Percentiles rank a stretch among this genome's conserved stretches.
These are phyloP conservation scores for Alauda arvensis DNA, from an alignment of 2,797 vertebrate genomes.

Conservation along the genomic window DNA sequence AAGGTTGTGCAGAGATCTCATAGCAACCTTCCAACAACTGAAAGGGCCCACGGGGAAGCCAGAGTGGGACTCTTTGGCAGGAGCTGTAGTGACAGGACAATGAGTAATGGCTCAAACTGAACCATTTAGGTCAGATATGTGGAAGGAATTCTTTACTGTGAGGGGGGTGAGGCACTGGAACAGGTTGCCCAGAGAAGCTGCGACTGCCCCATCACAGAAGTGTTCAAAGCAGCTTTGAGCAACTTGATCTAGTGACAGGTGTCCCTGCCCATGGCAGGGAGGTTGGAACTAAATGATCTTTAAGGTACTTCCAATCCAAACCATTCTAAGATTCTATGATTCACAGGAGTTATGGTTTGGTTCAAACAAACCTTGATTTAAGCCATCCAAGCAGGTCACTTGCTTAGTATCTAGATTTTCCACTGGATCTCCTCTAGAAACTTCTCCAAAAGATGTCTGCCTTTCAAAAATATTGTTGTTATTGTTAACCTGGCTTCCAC, in stretches of 20 bases:
- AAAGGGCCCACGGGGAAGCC: neutral
- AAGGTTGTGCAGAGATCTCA: neutral
- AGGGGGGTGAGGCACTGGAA: neutral
- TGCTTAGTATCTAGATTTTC: constrained; percentile 72
- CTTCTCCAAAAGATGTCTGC: constrained; percentile 67
- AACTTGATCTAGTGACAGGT: neutral
- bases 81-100: neutral
- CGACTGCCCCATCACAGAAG: neutral
- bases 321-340: neutral
- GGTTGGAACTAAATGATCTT: neutral
- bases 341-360: neutral
- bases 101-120: neutral
- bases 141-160: neutral
- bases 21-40: neutral
- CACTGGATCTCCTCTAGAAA: constrained; percentile 66
- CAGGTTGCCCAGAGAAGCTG: neutral
- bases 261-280: neutral
- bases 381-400: constrained; percentile 65
- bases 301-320: neutral
- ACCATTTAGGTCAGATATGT: neutral
- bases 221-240: neutral
- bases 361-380: constrained; percentile 76
- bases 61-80: neutral
- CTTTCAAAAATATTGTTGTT: constrained; percentile 91
- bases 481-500: constrained; percentile 94